These are phyloP conservation scores for Ctenopoma multispine DNA, from an alignment of 2,797 vertebrate species.

Conservation along the genomic window DNA sequence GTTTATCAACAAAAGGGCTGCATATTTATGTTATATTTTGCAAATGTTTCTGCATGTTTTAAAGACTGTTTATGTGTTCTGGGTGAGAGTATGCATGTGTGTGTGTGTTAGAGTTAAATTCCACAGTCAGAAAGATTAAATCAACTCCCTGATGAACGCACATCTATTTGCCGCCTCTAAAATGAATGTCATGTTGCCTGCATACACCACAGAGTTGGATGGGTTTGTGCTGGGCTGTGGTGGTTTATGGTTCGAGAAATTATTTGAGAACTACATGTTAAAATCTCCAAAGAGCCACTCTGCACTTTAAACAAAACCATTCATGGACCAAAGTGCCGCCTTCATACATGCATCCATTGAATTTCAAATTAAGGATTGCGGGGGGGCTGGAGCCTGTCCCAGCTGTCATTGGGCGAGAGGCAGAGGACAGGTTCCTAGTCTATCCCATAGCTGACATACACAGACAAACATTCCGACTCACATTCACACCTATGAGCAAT, in stretches of 20 bases:
- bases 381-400: too few species aligned
- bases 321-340: not conserved
- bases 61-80: slow-evolving; percentile 1
- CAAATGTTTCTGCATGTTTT: slow-evolving; percentile 41
- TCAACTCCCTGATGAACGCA: slow-evolving; percentile 48
- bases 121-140: slow-evolving; percentile 50
- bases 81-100: not conserved
- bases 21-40: slow-evolving; percentile 27
- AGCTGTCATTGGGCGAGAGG: too few species aligned
- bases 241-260: not conserved
- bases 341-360: too few species aligned
- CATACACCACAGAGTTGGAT: not conserved
- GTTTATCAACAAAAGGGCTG: slow-evolving; percentile 24
- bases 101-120: slow-evolving; percentile 37
- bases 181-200: slow-evolving; percentile 56
- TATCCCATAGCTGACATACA: too few species aligned
- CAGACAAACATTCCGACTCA: too few species aligned
- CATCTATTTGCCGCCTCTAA: slow-evolving; percentile 57
- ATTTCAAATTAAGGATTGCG: too few species aligned
- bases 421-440: too few species aligned
- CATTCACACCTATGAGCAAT: too few species aligned
- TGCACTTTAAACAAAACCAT: slow-evolving; percentile 1
- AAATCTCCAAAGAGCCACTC: not conserved
- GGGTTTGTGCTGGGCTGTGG: slow-evolving; percentile 16
- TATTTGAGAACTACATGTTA: not conserved